Conservation (phyloP, 2,888 invertebrate species). For the Drosophila barbarae region DNA sequence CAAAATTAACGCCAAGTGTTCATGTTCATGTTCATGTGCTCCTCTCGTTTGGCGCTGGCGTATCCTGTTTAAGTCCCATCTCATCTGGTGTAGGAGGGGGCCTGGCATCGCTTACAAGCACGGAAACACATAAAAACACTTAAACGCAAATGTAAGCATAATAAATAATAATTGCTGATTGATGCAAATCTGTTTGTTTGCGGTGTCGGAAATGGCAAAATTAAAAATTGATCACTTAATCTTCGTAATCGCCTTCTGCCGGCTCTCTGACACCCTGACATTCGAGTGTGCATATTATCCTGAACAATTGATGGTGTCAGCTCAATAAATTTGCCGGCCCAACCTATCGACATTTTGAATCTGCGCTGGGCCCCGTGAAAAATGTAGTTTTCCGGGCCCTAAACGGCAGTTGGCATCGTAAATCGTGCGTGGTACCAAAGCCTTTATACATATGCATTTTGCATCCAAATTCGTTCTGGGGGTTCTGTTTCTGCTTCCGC, state of each 20-base stretch:
- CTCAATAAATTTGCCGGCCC: conserved; percentile 28
- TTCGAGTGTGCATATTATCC: conserved; percentile 44
- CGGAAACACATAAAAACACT: conserved; percentile 44
- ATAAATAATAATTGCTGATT: conserved; percentile 52
- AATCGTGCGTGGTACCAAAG: conserved; percentile 20
- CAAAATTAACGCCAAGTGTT: conserved; percentile 35
- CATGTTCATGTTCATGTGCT: conserved; percentile 31
- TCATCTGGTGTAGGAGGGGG: conserved; percentile 13
- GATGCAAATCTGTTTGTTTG: conserved; percentile 45
- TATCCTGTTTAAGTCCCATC: conserved; percentile 39
- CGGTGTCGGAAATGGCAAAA: conserved; percentile 49
- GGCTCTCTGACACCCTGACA: conserved; percentile 17
- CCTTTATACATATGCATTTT: conserved; percentile 27
- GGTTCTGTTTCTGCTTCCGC: conserved; percentile 31
- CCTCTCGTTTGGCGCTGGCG: conserved; percentile 10
- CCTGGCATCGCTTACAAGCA: conserved; percentile 24
- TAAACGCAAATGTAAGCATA: conserved; percentile 53
- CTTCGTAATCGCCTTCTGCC: conserved; percentile 37
- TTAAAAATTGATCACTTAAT: conserved; percentile 52
- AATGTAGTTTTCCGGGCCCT: conserved; percentile 1
- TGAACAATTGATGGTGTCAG: conserved; percentile 37
- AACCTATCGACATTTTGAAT: conserved; percentile 22
- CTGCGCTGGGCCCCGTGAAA: conserved; percentile 7
- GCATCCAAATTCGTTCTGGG: conserved; percentile 12
- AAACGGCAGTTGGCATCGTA: conserved; percentile 31